phyloP scores from a whole-genome alignment of 2,113 vertebrate genomes.

The Oophaga pumilio region DNA sequence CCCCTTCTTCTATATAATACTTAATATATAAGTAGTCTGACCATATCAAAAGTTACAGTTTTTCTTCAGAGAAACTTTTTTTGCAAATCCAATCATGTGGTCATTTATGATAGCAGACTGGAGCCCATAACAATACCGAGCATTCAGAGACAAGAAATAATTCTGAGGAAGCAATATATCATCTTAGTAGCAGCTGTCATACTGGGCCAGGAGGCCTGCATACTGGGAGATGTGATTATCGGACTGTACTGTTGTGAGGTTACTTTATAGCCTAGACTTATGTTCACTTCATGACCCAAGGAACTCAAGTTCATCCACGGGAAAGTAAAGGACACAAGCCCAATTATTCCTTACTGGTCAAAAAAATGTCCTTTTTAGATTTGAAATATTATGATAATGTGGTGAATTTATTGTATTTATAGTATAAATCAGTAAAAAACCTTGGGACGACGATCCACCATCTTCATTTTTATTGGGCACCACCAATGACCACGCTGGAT shows the following conservation, averaged over 20 bases:
- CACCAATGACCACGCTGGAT: too few relatives aligned
- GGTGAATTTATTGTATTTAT: too few relatives aligned
- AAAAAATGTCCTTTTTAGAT: too few relatives aligned
- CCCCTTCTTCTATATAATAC: not conserved
- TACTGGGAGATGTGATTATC: not conserved
- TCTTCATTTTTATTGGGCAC: too few relatives aligned
- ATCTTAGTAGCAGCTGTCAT: not conserved
- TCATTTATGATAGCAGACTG: not conserved
- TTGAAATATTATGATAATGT: too few relatives aligned
- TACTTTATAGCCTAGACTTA: not conserved
- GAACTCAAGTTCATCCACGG: too few relatives aligned
- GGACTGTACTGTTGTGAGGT: not conserved
- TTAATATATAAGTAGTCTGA: not conserved
- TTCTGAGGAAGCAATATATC: not conserved
- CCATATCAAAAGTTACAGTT: not conserved
- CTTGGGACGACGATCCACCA: too few relatives aligned
- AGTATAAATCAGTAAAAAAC: too few relatives aligned
- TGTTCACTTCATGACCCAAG: not conserved
- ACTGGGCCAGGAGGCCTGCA: not conserved
- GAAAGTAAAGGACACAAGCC: too few relatives aligned
- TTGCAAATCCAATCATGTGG: constrained; percentile 1
- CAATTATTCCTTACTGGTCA: too few relatives aligned
- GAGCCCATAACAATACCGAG: not conserved
- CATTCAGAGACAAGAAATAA: not conserved
- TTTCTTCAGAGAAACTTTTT: not conserved